phyloP scores from a whole-genome alignment of 1,140 invertebrate genomes.

The Brachionus rotundiformis region DNA sequence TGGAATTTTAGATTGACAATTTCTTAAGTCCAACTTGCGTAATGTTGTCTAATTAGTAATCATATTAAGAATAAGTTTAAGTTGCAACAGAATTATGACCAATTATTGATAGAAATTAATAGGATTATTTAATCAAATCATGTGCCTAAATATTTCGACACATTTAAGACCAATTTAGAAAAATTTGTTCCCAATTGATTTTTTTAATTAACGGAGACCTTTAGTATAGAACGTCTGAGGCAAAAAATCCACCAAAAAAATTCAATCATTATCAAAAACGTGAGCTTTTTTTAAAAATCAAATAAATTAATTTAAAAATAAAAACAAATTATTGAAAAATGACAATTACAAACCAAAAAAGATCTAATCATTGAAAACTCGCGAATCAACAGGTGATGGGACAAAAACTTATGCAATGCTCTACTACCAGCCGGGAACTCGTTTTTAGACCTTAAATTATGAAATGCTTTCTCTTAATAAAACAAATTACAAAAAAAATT shows the following conservation, averaged over 20 bases:
- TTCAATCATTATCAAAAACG: conserved; percentile 3
- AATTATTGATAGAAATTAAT: conserved; percentile 20
- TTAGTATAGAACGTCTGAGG: background rate
- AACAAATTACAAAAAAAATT: background rate
- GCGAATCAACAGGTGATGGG: background rate
- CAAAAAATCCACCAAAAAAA: background rate
- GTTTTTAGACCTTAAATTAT: background rate
- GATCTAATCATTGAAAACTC: background rate
- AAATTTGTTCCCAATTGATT: background rate
- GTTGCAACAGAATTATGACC: conserved; percentile 1
- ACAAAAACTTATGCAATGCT: background rate
- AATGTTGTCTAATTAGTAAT: conserved; percentile 18
- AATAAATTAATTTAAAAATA: conserved; percentile 19
- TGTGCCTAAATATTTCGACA: background rate
- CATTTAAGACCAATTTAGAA: conserved; percentile 12
- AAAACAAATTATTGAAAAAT: background rate
- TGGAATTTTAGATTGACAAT: conserved; percentile 45
- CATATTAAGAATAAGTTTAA: conserved; percentile 25
- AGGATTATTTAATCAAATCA: conserved; percentile 31
- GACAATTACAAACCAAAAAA: background rate
- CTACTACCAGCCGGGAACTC: background rate
- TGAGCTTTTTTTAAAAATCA: conserved; percentile 11
- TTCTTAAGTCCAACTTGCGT: conserved; percentile 29
- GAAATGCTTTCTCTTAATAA: background rate
- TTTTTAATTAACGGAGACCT: conserved; percentile 19